phyloP scores from a whole-genome alignment of 2,888 invertebrate species.

The Clusia tigrina region DNA sequence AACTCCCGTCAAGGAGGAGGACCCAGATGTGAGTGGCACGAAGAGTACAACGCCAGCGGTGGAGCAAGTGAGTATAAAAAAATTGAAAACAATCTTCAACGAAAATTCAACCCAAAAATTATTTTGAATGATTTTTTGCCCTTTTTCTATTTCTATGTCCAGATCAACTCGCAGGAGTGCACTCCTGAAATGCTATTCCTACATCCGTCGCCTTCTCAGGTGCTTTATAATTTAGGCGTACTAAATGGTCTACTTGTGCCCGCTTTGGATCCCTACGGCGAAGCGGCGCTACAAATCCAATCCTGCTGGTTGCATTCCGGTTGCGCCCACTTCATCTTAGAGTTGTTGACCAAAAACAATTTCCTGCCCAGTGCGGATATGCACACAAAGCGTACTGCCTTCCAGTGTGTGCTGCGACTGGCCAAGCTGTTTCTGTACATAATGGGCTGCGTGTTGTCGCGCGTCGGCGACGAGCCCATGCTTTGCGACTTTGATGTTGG shows the following conservation, averaged over 20 bases:
- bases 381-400: constrained; percentile 80
- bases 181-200: constrained; percentile 74
- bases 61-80: constrained; percentile 46
- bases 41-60: constrained; percentile 35
- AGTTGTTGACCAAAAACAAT: constrained; percentile 85
- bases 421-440: constrained; percentile 89
- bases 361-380: constrained; percentile 82
- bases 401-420: constrained; percentile 85
- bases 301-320: constrained; percentile 71
- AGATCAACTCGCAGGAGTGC: constrained; percentile 50
- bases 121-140: background rate
- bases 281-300: constrained; percentile 70
- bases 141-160: background rate
- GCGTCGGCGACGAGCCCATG: constrained; percentile 68
- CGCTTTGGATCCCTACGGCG: constrained; percentile 80
- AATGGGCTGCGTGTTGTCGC: constrained; percentile 80
- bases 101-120: no score
- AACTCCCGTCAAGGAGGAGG: constrained; percentile 31
- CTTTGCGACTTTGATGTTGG: constrained; percentile 64
- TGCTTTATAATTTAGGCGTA: constrained; percentile 80
- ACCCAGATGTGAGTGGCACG: constrained; percentile 23
- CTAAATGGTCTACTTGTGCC: constrained; percentile 93
- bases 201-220: constrained; percentile 76
- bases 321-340: constrained; percentile 73
- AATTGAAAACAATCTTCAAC: no score